phyloP scores from a whole-genome alignment of 1,140 invertebrate species.

The Papilio glaucus region DNA sequence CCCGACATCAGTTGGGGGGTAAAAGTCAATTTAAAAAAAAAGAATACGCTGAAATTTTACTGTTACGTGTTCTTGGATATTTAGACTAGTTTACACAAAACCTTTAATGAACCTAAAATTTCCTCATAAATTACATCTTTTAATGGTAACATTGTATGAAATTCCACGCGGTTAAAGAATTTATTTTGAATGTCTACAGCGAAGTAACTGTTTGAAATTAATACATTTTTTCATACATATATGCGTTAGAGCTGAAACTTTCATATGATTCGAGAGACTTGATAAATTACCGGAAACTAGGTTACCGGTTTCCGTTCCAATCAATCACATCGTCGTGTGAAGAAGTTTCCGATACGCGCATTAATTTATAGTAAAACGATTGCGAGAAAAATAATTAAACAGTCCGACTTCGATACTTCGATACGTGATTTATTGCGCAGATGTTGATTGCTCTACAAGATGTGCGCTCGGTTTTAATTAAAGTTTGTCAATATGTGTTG shows the following conservation, averaged over 20 bases:
- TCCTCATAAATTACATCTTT: too few relatives aligned
- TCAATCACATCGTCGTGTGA: constrained; percentile 13
- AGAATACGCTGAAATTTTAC: too few relatives aligned
- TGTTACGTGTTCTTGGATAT: too few relatives aligned
- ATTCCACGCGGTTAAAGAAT: too few relatives aligned
- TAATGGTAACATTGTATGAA: too few relatives aligned
- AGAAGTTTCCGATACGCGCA: constrained; percentile 1
- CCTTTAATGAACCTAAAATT: too few relatives aligned
- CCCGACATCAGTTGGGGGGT: too few relatives aligned
- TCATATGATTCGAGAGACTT: constrained; percentile 1
- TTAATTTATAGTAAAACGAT: constrained; percentile 10
- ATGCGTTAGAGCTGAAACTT: background rate
- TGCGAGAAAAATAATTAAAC: constrained; percentile 2
- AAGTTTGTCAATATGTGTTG: background rate
- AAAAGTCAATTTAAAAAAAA: too few relatives aligned
- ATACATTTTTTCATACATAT: too few relatives aligned
- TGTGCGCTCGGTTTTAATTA: background rate
- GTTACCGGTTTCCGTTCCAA: constrained; percentile 8
- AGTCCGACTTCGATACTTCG: background rate
- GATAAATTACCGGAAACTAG: constrained; percentile 6
- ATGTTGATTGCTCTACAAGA: constrained; percentile 3
- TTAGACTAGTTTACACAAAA: too few relatives aligned
- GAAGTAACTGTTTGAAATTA: too few relatives aligned
- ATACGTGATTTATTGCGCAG: background rate
- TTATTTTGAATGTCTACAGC: too few relatives aligned